Conservation (phyloP, 2,797 vertebrate species). For the Sphenopsis melanotis region DNA sequence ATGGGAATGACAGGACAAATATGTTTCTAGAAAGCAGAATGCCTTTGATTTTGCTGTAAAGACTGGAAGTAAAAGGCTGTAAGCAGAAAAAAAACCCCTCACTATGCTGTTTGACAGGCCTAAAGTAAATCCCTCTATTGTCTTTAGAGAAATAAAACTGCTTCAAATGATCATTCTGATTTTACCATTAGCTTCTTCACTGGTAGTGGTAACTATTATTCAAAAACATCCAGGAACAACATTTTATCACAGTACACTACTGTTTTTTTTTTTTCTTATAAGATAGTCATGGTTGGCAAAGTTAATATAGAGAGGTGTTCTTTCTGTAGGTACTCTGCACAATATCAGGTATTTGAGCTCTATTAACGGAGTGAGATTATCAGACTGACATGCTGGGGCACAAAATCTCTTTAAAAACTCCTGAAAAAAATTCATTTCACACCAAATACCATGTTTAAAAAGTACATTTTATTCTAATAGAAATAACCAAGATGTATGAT, state of each 20-base stretch:
- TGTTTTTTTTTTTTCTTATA: background rate
- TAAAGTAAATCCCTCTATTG: background rate
- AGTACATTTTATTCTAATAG: constrained; percentile 56
- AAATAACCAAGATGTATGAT: background rate
- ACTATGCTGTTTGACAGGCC: background rate
- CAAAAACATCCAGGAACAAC: background rate
- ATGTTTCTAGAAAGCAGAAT: background rate
- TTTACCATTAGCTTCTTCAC: background rate
- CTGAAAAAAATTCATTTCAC: background rate
- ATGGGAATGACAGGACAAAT: background rate
- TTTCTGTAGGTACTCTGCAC: background rate
- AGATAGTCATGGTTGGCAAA: background rate
- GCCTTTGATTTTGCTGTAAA: background rate
- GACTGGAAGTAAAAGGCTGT: background rate
- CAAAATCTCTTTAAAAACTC: background rate
- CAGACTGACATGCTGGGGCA: background rate
- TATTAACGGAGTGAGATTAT: background rate
- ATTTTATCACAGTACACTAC: background rate
- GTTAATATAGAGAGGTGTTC: background rate
- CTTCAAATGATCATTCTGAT: background rate
- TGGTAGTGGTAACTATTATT: background rate
- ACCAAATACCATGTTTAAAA: background rate
- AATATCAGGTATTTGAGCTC: background rate
- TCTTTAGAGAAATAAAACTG: background rate
- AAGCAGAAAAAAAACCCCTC: rapidly evolving